Evolutionary conservation across 2,888 invertebrate species (phyloP).

Genomic region (Tetanocera ferruginea): DNA sequence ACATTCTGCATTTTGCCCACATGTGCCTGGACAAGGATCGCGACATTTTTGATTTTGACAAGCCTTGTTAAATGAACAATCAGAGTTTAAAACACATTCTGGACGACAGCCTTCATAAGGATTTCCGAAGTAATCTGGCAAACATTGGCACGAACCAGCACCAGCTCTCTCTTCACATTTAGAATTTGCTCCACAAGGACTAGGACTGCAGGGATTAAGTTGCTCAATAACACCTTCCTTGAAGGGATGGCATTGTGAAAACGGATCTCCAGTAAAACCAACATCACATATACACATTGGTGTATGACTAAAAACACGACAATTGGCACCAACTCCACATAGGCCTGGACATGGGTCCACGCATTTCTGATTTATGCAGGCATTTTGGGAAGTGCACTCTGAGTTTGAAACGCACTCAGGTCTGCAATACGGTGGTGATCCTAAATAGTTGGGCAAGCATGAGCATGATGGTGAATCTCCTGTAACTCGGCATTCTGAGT

Average conservation of each 20-base stretch:
- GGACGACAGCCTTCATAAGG: slow-evolving; percentile 82
- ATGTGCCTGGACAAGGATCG: slow-evolving; percentile 77
- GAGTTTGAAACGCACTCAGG: slow-evolving; percentile 77
- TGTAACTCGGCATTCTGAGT: slow-evolving; percentile 75
- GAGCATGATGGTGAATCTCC: slow-evolving; percentile 72
- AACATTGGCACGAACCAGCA: slow-evolving; percentile 81
- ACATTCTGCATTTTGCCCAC: slow-evolving; percentile 77
- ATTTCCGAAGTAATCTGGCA: slow-evolving; percentile 80
- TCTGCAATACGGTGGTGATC: slow-evolving; percentile 76
- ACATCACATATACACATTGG: slow-evolving; percentile 74
- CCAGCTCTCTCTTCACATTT: slow-evolving; percentile 80
- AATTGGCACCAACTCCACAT: slow-evolving; percentile 75
- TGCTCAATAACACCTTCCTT: slow-evolving; percentile 66
- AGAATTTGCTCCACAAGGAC: slow-evolving; percentile 76
- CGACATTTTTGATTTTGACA: slow-evolving; percentile 76
- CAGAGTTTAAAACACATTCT: slow-evolving; percentile 76
- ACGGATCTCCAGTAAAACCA: slow-evolving; percentile 76
- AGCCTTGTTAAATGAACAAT: slow-evolving; percentile 78
- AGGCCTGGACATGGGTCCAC: slow-evolving; percentile 74
- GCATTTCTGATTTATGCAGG: slow-evolving; percentile 74
- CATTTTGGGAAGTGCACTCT: slow-evolving; percentile 74
- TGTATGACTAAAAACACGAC: slow-evolving; percentile 73
- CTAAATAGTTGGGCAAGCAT: slow-evolving; percentile 74
- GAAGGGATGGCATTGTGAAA: slow-evolving; percentile 69
- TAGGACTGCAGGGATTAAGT: slow-evolving; percentile 72